Percentiles rank a stretch among this genome's conserved stretches.
phyloP scores from a whole-genome alignment of 2,888 invertebrate species.

The Ditylenchus weischeri region DNA sequence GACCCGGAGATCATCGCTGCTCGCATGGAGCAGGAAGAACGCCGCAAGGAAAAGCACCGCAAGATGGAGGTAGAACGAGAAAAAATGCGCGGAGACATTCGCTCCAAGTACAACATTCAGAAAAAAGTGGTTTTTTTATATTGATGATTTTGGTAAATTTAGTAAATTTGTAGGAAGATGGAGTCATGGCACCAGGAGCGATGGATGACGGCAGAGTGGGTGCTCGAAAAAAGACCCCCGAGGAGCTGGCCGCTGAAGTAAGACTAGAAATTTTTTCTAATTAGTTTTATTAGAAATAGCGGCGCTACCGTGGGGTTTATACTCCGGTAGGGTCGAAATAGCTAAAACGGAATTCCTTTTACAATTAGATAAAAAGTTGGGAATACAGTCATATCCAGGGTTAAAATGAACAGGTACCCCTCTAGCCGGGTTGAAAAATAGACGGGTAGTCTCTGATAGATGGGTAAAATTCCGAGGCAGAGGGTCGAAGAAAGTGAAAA shows the following conservation, averaged over 20 bases:
- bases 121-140: slow-evolving; percentile 73
- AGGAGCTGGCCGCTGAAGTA: slow-evolving; percentile 69
- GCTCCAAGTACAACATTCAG: slow-evolving; percentile 99
- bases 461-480: too few species aligned
- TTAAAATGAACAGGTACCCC: too few species aligned
- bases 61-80: slow-evolving; percentile 99
- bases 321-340: too few species aligned
- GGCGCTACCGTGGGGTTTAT: too few species aligned
- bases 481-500: too few species aligned
- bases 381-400: too few species aligned
- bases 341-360: too few species aligned
- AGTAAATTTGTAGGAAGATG: slow-evolving; percentile 59
- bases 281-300: background rate
- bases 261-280: background rate
- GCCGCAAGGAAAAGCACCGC: slow-evolving; percentile 97
- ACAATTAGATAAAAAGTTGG: too few species aligned
- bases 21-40: slow-evolving; percentile 92
- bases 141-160: background rate
- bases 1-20: slow-evolving; percentile 95
- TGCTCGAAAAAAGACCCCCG: slow-evolving; percentile 90
- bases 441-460: too few species aligned
- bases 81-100: slow-evolving; percentile 96
- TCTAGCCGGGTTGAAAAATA: too few species aligned
- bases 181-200: slow-evolving; percentile 62
- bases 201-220: slow-evolving; percentile 53